Evolutionary conservation across 2,113 vertebrate genomes (phyloP).

Genomic region (Oreochromis tanganicae): DNA sequence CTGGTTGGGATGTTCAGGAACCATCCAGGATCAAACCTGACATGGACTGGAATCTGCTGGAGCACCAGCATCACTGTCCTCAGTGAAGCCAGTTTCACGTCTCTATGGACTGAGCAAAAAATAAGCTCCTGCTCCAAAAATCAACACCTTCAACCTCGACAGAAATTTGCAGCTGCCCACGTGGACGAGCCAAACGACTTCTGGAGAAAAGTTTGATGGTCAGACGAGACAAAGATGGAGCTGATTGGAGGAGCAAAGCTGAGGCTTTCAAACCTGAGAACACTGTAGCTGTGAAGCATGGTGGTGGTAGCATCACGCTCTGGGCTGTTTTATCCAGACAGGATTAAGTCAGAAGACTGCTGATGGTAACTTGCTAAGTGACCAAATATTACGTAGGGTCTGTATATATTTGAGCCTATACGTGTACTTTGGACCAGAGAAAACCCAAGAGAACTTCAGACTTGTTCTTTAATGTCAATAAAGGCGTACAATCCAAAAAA

Average conservation of each 20-base stretch:
- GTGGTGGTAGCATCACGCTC: background rate
- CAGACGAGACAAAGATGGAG: background rate
- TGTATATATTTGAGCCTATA: background rate
- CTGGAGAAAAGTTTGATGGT: background rate
- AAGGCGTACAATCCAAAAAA: background rate
- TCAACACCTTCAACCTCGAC: background rate
- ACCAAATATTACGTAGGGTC: background rate
- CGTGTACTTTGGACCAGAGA: background rate
- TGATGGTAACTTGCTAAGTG: background rate
- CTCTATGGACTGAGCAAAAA: background rate
- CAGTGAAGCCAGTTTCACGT: background rate
- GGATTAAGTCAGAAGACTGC: background rate
- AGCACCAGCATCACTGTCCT: background rate
- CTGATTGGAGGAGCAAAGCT: background rate
- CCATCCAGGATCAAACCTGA: background rate
- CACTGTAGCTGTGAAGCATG: background rate
- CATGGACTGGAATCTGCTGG: background rate
- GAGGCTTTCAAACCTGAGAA: background rate
- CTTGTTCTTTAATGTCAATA: background rate
- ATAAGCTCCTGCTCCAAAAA: background rate
- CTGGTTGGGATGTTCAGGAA: background rate
- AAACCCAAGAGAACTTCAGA: background rate
- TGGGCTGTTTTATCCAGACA: background rate
- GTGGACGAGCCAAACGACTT: rapidly evolving
- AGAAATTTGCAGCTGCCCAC: background rate